Evolutionary conservation across 2,888 invertebrate genomes (phyloP), one percentile per base, ranked within the genome.

Genomic region (Acanthosoma haemorrhoidale): DNA sequence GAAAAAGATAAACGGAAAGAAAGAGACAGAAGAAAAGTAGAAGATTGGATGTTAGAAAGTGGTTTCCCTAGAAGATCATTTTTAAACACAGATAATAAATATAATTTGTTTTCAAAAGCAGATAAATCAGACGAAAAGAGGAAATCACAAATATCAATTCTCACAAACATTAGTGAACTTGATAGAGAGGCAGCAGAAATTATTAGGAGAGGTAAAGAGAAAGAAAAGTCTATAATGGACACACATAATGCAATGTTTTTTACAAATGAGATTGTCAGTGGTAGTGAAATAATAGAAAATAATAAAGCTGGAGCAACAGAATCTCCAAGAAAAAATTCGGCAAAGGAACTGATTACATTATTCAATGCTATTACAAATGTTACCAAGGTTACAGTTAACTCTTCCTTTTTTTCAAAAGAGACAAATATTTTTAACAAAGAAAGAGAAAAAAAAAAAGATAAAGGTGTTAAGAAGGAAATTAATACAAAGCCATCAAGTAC

Each of bases 141-240:
- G 68, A 84, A 82, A 80, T 82, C 85, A 0, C 83, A 84, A 75
- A 76, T 89, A 78, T 83, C 84, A 76, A 83, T 86, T 72, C 80
- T 90, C 61, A 88, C 89, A 0, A 91, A 87, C 78, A 90, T 91
- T 75, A 91, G 90, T 77, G 90, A 91, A 78, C 80, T 91, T 73
- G 91, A 92, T 78, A 85, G 88, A 75, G 89, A 92, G 79, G 91
- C 91, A 0, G 85, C 87, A 1, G 88, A 88, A 79, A 89, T 92
- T 74, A 85, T 91, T 57, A 85, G 86, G 78, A 84, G 83, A 66
- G 83, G 83, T 71, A 82, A 83, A 71, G 81, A 79, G 0, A 77
- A 78, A 58, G 76, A 77, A 68, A 76, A 77, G 38, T 77, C 77
- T 6, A 71, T 75, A 36, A 61, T 76, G 58, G 76, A 76, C 21